Base-by-base conservation (phyloP, 1,140 invertebrate genomes). In the Linepithema humile region DNA sequence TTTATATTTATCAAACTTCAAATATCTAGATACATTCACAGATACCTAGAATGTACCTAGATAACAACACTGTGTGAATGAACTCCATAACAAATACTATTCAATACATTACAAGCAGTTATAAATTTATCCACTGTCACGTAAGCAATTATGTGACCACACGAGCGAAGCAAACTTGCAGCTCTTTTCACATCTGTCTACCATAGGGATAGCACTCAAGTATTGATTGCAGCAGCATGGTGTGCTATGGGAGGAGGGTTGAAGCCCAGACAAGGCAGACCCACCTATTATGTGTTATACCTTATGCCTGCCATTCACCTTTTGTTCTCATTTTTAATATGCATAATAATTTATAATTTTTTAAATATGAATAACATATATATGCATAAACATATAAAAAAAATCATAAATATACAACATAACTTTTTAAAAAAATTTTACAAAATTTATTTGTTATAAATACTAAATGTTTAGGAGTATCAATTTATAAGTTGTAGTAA, bases 201-300 rank as follows among this genome's bases (percentile, higher is more conserved):
- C 87, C 86, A 89, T 88, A 92, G 85, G 87, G 84, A 86, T 89
- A 93, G 89, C 90, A 93, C 92, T 94, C 92, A 93, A 93, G 93
- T 94, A 94, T 94, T 94, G 93, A 94, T 94, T 94, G 91, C 90
- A 91, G 89, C 84, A 92, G 88, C 88, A 92, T 90, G 91, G 91
- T 93, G 89, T 89, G 86, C 78, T 85, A 89, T 92, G 91, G 89
- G 90, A 90, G 90, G 90, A 93, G 90, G 90, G 87, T 78, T 92
- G 85, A 92, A 91, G 82, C 88, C 89, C 92, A 94, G 92, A 92
- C 93, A 91, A 93, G 90, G 90, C 89, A 80, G 75, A 70, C 74
- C 86, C 80, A 90, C 88, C 91, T 91, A 80, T 80, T 78, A 78
- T 29, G 45, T 84, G 45, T 84, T 91, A 75, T 88, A 88, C 89